Evolutionary conservation across 2,888 invertebrate species (phyloP), one percentile per base, ranked within the genome.

Genomic region (Atethmia centrago): DNA sequence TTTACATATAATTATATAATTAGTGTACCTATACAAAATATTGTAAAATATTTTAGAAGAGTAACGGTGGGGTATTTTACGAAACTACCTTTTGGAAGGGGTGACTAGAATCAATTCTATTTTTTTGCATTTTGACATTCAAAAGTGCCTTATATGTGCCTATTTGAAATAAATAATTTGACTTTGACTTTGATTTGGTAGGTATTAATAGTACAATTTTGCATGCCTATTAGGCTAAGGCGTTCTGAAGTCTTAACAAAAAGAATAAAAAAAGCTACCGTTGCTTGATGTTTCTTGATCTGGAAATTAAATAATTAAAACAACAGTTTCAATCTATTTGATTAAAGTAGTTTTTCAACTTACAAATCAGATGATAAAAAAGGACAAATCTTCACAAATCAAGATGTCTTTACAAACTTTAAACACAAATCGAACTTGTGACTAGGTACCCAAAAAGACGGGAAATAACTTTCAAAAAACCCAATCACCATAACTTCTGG

Each of bases 401-500:
- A 79, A 66, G 28, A 61, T 47, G 21, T 58, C 77, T 31, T 61
- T 21, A 25, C 49, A 49, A 69, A 64, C 51, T 67, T 67, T 21
- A 64, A 64, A 49, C 45, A 67, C 36, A 42, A 42, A 78, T 67
- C 63, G 8, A 70, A 64, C 47, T 61, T 31, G 36, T n/a, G 19
- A 47, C 40, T 47, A n/a, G 16, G n/a, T 51, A 55, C 12, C 31
- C 3, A n/a, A 80, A 58, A 70, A 67, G 14, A 71, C 63, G 25
- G 28, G 25, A 36, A 49, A 56, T 64, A 80, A 70, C 63, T 76
- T 84, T 74, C 45, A 21, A n/a, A 42, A 71, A 72, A 73, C 65
- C 79, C 79, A 85, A 87, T 87, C 83, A 77, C 75, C 72, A 85
- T 86, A 87, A 83, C 77, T 87, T 73, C 51, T 59, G 45, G 28